phyloP scores from a whole-genome alignment of 1,140 invertebrate species.

The Triops cancriformis region DNA sequence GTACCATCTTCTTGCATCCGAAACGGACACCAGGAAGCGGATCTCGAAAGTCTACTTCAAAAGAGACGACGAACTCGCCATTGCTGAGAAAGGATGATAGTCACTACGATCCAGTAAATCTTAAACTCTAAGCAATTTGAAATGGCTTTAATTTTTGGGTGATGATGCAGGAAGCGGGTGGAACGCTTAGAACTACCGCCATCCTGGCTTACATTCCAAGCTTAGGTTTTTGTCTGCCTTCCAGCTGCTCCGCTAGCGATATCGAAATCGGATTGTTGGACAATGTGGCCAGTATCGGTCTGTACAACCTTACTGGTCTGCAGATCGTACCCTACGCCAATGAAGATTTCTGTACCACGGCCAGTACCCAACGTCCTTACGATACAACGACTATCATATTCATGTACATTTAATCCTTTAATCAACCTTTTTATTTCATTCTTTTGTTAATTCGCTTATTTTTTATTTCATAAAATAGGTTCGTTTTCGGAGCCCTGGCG shows the following conservation, averaged over 20 bases:
- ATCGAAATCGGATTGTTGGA: background rate
- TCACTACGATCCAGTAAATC: no score
- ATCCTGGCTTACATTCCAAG: background rate
- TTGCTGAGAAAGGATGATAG: no score
- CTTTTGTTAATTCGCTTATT: background rate
- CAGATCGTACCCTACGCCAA: background rate
- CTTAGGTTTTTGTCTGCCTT: background rate
- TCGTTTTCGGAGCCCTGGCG: no score
- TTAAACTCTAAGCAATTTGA: no score
- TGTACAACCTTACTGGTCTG: background rate
- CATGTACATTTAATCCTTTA: no score
- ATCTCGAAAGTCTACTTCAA: background rate
- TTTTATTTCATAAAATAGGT: no score
- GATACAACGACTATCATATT: background rate
- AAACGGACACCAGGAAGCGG: background rate
- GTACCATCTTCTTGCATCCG: slow-evolving; percentile 6
- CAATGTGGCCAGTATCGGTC: background rate
- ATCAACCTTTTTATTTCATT: no score
- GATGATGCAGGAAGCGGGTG: no score
- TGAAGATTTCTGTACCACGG: slow-evolving; percentile 6
- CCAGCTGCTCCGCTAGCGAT: slow-evolving; percentile 5
- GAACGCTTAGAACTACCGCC: no score
- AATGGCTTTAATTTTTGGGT: background rate
- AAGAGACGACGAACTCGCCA: no score
- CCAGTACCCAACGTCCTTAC: background rate